Conservation (phyloP, 2,888 invertebrate species). For the Dolomedes plantarius region DNA sequence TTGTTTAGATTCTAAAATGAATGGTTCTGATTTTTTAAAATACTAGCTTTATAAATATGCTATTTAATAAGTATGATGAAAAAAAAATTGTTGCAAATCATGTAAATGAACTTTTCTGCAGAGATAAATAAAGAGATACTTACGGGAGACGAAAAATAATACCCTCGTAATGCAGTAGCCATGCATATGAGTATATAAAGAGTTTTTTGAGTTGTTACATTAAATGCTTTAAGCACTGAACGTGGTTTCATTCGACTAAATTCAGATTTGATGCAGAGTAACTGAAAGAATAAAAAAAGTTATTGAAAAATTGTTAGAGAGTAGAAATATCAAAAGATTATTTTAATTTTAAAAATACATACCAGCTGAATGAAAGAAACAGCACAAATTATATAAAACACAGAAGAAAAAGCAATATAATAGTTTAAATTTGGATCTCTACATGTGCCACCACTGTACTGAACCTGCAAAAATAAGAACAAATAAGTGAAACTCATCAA, state of each 20-base stretch:
- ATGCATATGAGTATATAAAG: conserved; percentile 91
- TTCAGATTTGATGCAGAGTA: conserved; percentile 74
- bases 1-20: too few species aligned
- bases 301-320: not conserved
- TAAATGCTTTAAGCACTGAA: conserved; percentile 87
- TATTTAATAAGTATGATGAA: too few species aligned
- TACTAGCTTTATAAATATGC: too few species aligned
- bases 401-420: conserved; percentile 81
- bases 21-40: too few species aligned
- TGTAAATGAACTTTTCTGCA: too few species aligned
- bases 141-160: conserved; percentile 92
- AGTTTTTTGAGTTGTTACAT: conserved; percentile 92
- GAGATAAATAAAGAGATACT: too few species aligned
- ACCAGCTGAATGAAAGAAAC: conserved; percentile 90
- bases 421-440: conserved; percentile 89
- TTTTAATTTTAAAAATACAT: conserved; percentile 75
- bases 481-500: not conserved
- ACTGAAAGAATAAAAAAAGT: conserved; percentile 68
- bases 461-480: conserved; percentile 78
- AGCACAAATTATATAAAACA: conserved; percentile 89
- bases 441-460: conserved; percentile 88
- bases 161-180: conserved; percentile 89
- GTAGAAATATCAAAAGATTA: not conserved
- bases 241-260: conserved; percentile 87
- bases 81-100: too few species aligned